Evolutionary conservation across 2,888 invertebrate genomes (phyloP).

Genomic region (Melinopterus prodromus): DNA sequence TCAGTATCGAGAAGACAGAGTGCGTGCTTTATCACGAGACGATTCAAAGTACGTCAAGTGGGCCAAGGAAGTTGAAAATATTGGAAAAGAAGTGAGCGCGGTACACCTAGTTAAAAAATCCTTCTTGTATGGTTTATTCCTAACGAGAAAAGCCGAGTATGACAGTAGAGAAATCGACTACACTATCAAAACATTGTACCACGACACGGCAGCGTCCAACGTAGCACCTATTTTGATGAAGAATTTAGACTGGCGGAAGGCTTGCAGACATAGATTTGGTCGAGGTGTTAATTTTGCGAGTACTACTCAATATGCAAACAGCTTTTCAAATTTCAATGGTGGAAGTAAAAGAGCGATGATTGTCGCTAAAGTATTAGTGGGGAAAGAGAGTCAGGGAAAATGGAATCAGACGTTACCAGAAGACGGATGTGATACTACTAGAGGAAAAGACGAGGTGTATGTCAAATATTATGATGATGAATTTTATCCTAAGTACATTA

Average conservation of each 20-base stretch:
- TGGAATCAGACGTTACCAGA: constrained; percentile 43
- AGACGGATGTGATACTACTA: constrained; percentile 51
- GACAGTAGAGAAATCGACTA: constrained; percentile 36
- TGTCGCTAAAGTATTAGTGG: constrained; percentile 51
- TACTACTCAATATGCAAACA: constrained; percentile 47
- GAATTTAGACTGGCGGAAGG: constrained; percentile 53
- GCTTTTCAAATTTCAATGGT: constrained; percentile 44
- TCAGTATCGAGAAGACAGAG: too few species aligned
- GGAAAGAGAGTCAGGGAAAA: constrained; percentile 37
- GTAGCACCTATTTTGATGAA: constrained; percentile 47
- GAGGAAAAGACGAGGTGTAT: constrained; percentile 49
- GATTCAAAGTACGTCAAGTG: too few species aligned
- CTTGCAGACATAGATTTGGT: constrained; percentile 47
- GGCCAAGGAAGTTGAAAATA: too few species aligned
- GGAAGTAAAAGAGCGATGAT: constrained; percentile 50
- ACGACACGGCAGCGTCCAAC: constrained; percentile 49
- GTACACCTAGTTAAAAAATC: too few species aligned
- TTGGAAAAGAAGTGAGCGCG: too few species aligned
- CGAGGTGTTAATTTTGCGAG: constrained; percentile 53
- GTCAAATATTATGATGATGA: constrained; percentile 57
- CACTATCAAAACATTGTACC: constrained; percentile 43
- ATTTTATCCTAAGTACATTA: constrained; percentile 55
- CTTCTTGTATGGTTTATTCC: constrained; percentile 46
- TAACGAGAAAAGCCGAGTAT: constrained; percentile 48
- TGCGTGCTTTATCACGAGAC: too few species aligned